phyloP scores from a whole-genome alignment of 2,888 invertebrate genomes.

The Exocentrus adspersus region DNA sequence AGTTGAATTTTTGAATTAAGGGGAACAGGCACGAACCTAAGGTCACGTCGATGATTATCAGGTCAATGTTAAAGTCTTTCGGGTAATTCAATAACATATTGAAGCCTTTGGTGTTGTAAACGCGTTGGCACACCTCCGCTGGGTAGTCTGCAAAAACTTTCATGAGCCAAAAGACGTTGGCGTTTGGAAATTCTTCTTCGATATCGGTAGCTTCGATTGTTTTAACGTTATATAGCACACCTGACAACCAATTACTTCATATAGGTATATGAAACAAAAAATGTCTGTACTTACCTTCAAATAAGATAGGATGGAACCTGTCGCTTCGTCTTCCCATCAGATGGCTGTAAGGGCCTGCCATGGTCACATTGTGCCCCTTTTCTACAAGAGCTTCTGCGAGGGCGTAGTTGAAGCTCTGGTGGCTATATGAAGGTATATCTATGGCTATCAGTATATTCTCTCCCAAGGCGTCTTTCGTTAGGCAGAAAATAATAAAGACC shows the following conservation, averaged over 20 bases:
- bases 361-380: constrained; percentile 27
- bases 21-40: constrained; percentile 48
- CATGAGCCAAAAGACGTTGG: background rate
- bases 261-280: no score
- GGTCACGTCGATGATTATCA: constrained; percentile 52
- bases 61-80: constrained; percentile 52
- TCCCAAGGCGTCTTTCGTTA: no score
- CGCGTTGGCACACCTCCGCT: constrained; percentile 15
- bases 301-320: constrained; percentile 32
- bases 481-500: no score
- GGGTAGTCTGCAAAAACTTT: constrained; percentile 14
- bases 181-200: background rate
- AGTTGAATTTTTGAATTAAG: constrained; percentile 51
- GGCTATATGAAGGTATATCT: constrained; percentile 19
- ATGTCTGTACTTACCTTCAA: constrained; percentile 32
- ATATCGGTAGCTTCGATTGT: background rate
- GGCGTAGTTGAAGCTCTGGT: constrained; percentile 22
- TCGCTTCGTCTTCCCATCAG: constrained; percentile 22
- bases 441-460: constrained; percentile 19
- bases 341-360: constrained; percentile 19
- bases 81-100: constrained; percentile 49
- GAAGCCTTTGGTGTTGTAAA: constrained; percentile 46
- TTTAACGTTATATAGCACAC: no score
- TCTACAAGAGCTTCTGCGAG: constrained; percentile 18
- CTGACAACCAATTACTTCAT: no score